Conservation (phyloP, 1,140 invertebrate species). For the Oncopodura yosiiana region DNA sequence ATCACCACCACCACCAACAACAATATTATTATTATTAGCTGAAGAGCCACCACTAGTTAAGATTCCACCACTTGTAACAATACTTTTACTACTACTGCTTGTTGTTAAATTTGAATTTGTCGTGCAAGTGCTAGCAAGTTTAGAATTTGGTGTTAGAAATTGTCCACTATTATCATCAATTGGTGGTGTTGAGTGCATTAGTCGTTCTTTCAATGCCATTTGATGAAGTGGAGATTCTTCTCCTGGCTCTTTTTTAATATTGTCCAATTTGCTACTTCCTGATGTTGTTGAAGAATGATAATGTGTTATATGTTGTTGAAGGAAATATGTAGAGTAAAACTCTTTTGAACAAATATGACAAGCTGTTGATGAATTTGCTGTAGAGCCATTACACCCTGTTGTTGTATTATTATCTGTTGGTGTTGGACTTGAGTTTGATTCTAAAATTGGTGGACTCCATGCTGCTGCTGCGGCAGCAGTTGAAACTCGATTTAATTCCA, state of each 20-base stretch:
- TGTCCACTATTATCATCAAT: slow-evolving; percentile 32
- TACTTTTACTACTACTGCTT: not conserved
- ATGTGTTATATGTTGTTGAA: slow-evolving; percentile 51
- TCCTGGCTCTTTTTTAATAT: slow-evolving; percentile 16
- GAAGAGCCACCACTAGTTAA: not conserved
- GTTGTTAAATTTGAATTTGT: slow-evolving; percentile 1
- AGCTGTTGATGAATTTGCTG: slow-evolving; percentile 5
- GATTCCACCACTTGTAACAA: slow-evolving; percentile 14
- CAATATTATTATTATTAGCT: too few relatives aligned
- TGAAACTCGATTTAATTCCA: slow-evolving; percentile 66
- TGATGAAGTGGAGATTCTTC: too few relatives aligned
- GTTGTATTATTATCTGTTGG: not conserved
- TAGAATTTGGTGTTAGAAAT: slow-evolving; percentile 15
- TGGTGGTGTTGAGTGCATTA: too few relatives aligned
- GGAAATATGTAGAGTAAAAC: slow-evolving; percentile 50
- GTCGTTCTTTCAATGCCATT: slow-evolving; percentile 1
- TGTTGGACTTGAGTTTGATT: slow-evolving; percentile 18
- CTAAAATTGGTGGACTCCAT: slow-evolving; percentile 44
- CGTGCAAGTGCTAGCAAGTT: too few relatives aligned
- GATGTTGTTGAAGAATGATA: slow-evolving; percentile 31
- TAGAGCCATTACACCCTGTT: slow-evolving; percentile 1
- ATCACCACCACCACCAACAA: too few relatives aligned
- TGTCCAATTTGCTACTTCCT: not conserved
- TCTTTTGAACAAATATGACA: slow-evolving; percentile 49
- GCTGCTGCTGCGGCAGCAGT: slow-evolving; percentile 47